phyloP scores from a whole-genome alignment of 2,888 invertebrate species.

The Thalpophila matura region DNA sequence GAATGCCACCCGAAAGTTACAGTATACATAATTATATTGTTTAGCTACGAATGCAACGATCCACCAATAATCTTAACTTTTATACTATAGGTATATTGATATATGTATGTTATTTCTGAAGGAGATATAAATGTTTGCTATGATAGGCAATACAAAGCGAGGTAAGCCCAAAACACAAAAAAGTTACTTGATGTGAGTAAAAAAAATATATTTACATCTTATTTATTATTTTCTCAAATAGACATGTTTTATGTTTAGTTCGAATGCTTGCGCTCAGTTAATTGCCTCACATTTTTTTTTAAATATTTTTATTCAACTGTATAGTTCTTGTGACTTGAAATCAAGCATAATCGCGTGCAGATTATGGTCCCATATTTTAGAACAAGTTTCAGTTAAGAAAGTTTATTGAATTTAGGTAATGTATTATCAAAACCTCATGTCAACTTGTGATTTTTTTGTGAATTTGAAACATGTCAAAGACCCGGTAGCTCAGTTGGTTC shows the following conservation, averaged over 20 bases:
- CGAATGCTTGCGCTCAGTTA: background rate
- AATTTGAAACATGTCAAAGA: too few species aligned
- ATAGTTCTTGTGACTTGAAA: background rate
- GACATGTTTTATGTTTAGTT: background rate
- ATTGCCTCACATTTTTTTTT: background rate
- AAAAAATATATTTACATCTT: background rate
- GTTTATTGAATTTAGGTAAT: too few species aligned
- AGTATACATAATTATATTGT: slow-evolving; percentile 14
- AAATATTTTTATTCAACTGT: background rate
- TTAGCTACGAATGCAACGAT: slow-evolving; percentile 19
- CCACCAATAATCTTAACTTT: slow-evolving; percentile 8
- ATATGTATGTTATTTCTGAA: slow-evolving; percentile 10
- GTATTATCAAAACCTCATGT: too few species aligned
- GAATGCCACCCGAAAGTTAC: slow-evolving; percentile 43
- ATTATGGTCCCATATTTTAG: slow-evolving; percentile 11
- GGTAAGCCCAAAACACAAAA: slow-evolving; percentile 11
- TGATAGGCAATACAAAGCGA: slow-evolving; percentile 10
- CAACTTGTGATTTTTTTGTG: too few species aligned
- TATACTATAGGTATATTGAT: slow-evolving; percentile 22
- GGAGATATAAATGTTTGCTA: slow-evolving; percentile 17
- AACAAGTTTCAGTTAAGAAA: too few species aligned
- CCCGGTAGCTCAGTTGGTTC: too few species aligned
- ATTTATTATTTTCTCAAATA: background rate
- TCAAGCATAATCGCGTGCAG: background rate
- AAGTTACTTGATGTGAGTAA: background rate